Conservation (phyloP, 2,113 vertebrate species). For the Pachycephala philippinensis region DNA sequence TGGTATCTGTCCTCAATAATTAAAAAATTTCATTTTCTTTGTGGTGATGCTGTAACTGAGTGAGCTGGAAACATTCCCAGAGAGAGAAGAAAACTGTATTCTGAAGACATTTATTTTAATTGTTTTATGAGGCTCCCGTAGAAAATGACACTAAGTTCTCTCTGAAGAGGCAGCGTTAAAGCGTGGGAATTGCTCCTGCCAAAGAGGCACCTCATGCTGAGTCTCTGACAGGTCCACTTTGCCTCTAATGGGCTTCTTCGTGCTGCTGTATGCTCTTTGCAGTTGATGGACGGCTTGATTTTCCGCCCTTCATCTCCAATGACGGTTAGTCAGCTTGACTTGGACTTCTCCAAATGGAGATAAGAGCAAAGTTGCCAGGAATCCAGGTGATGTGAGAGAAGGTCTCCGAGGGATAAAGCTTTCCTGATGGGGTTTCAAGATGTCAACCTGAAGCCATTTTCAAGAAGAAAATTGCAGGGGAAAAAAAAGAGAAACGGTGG, state of each 20-base stretch:
- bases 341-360: not conserved
- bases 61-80: constrained; percentile 36
- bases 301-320: not conserved
- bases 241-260: not conserved
- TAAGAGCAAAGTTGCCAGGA: not conserved
- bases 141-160: not conserved
- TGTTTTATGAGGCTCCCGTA: not conserved
- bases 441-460: not conserved
- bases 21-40: not conserved
- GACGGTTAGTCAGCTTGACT: not conserved
- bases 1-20: not conserved
- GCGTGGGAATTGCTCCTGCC: not conserved
- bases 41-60: not conserved
- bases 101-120: not conserved
- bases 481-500: not conserved
- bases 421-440: not conserved
- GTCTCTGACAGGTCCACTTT: not conserved
- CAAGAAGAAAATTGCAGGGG: not conserved
- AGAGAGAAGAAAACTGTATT: not conserved
- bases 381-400: not conserved
- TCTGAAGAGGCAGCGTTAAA: not conserved
- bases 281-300: not conserved
- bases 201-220: not conserved
- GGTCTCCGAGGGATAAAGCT: not conserved
- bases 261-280: not conserved